Conservation (phyloP, 2,797 vertebrate genomes). For the Streptopelia turtur region DNA sequence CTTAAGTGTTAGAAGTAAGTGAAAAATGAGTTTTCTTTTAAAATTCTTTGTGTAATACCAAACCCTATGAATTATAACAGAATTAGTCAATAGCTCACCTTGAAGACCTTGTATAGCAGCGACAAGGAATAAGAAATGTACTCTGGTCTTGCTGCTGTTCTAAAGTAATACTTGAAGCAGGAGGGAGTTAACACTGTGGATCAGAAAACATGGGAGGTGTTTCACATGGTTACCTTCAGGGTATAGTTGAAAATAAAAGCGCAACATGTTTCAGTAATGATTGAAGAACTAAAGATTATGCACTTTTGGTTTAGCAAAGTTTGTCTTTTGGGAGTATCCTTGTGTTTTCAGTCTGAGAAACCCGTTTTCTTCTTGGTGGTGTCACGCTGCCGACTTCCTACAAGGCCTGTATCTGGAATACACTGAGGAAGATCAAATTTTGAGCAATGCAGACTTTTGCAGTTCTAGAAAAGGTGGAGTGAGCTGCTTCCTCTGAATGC, state of each 20-base stretch:
- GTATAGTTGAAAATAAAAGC: neutral
- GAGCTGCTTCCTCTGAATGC: neutral
- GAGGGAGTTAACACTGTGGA: neutral
- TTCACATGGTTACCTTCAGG: neutral
- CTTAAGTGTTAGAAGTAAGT: neutral
- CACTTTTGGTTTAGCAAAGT: neutral
- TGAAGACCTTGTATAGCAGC: neutral
- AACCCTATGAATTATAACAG: neutral
- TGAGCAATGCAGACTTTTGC: neutral
- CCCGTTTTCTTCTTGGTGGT: neutral
- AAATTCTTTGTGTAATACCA: neutral
- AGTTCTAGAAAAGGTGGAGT: neutral
- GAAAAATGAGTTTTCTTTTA: neutral
- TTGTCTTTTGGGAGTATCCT: neutral
- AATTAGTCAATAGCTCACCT: neutral
- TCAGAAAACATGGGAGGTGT: neutral
- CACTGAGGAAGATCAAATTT: neutral
- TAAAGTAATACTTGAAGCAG: neutral
- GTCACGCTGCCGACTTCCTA: neutral
- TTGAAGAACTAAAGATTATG: neutral
- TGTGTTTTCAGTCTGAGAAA: neutral
- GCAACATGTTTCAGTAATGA: neutral
- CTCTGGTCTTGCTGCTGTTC: neutral
- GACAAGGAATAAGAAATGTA: neutral
- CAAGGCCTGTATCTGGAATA: neutral